Evolutionary conservation across 2,888 invertebrate genomes (phyloP).

Genomic region (Merodon equestris): DNA sequence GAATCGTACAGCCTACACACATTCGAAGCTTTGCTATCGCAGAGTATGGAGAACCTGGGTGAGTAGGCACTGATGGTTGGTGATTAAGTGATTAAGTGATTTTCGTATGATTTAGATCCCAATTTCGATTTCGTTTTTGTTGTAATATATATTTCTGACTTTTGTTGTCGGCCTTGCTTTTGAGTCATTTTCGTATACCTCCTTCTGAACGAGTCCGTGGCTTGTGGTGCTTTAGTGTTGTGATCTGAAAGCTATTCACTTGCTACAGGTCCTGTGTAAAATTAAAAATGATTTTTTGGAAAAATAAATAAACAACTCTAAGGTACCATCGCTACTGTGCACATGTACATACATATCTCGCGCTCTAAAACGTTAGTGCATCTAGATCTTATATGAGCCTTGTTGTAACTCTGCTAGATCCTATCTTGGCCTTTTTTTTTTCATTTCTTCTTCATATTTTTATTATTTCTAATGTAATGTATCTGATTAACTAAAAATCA

Average conservation of each 20-base stretch:
- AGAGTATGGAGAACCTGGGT: conserved; percentile 98
- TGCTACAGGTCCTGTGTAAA: too few species aligned
- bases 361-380: too few species aligned
- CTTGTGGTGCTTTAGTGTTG: conserved; percentile 26
- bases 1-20: conserved; percentile 96
- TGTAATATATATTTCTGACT: not conserved
- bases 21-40: conserved; percentile 93
- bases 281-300: too few species aligned
- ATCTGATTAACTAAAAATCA: conserved; percentile 19
- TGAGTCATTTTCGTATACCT: conserved; percentile 4
- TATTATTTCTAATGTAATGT: not conserved
- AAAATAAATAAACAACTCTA: too few species aligned
- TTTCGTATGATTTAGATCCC: conserved; percentile 3
- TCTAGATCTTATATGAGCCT: too few species aligned
- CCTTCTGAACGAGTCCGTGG: conserved; percentile 7
- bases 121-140: conserved; percentile 1
- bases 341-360: too few species aligned
- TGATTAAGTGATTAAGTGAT: not conserved
- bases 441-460: not conserved
- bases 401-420: too few species aligned
- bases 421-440: not conserved
- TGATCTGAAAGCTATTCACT: not conserved
- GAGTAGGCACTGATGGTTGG: conserved; percentile 62
- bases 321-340: too few species aligned
- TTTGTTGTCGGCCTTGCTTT: conserved; percentile 32